A percentile compares a stretch with the other conserved stretches of the same genome.
These are phyloP conservation scores for Neolamprologus longior DNA, from an alignment of 2,113 vertebrate species.

Conservation along the genomic window DNA sequence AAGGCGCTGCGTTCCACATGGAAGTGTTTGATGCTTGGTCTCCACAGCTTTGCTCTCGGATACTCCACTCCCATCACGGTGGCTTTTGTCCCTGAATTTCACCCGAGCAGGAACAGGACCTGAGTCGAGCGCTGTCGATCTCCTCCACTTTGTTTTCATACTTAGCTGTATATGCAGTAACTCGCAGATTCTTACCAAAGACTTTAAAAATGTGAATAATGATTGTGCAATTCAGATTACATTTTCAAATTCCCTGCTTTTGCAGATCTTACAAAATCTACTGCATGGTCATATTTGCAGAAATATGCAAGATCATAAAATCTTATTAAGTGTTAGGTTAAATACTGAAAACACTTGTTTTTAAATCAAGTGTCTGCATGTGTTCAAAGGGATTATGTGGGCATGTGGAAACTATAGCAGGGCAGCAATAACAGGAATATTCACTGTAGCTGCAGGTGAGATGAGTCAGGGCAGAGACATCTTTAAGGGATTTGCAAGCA, in stretches of 20 bases:
- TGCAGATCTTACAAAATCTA: background rate
- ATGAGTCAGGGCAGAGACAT: background rate
- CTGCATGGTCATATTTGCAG: background rate
- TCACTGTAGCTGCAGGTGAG: background rate
- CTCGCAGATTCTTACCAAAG: background rate
- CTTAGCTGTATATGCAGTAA: background rate
- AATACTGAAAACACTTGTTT: background rate
- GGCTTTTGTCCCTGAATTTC: conserved; percentile 67
- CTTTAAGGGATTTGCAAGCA: background rate
- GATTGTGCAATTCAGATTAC: background rate
- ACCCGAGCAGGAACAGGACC: conserved; percentile 8
- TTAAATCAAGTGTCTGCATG: background rate
- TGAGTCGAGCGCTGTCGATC: conserved; percentile 1
- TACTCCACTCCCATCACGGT: conserved; percentile 78
- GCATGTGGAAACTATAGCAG: background rate
- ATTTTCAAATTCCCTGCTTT: background rate
- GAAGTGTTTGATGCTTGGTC: conserved; percentile 80
- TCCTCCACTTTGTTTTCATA: background rate
- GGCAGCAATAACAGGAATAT: background rate
- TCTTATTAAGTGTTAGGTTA: background rate
- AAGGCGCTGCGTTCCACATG: conserved; percentile 82
- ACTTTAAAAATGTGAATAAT: background rate
- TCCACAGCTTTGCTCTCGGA: conserved; percentile 79
- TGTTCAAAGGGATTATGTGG: background rate
- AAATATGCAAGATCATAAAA: background rate